Conservation (phyloP, 1,140 invertebrate genomes). For the Drosophila kepulauana region DNA sequence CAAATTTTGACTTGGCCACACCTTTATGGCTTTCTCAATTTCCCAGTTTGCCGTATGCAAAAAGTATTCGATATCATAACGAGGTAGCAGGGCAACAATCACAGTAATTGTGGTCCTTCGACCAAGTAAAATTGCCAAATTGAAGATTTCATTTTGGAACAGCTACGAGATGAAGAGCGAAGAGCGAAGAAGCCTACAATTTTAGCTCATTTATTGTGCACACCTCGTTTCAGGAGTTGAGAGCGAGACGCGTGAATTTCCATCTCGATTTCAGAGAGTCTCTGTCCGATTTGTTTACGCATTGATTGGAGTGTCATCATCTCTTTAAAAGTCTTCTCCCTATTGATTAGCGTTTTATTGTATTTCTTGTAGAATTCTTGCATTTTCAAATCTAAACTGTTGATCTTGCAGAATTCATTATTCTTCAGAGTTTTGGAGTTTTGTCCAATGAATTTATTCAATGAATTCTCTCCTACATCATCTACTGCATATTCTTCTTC, state of each 20-base stretch:
- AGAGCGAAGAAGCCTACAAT: slow-evolving; percentile 8
- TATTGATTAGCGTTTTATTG: slow-evolving; percentile 1
- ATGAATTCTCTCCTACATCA: neutral
- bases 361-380: slow-evolving; percentile 36
- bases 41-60: slow-evolving; percentile 8
- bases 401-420: neutral
- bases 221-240: neutral
- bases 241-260: slow-evolving; percentile 29
- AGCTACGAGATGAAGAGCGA: neutral
- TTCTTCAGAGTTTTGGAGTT: neutral
- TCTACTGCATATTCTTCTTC: neutral
- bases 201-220: slow-evolving; percentile 25
- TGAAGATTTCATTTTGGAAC: neutral
- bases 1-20: slow-evolving; percentile 17
- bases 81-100: slow-evolving; percentile 26
- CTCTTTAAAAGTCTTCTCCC: slow-evolving; percentile 38
- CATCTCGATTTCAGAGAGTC: slow-evolving; percentile 43
- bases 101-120: slow-evolving; percentile 31
- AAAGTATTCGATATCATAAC: slow-evolving; percentile 19
- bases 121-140: slow-evolving; percentile 26
- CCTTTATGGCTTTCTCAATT: slow-evolving; percentile 6
- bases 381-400: neutral
- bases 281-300: slow-evolving; percentile 37
- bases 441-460: slow-evolving; percentile 6
- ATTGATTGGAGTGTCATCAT: slow-evolving; percentile 28